Base-by-base conservation (phyloP, 2,113 vertebrate species). In the Phaetusa simplex region DNA sequence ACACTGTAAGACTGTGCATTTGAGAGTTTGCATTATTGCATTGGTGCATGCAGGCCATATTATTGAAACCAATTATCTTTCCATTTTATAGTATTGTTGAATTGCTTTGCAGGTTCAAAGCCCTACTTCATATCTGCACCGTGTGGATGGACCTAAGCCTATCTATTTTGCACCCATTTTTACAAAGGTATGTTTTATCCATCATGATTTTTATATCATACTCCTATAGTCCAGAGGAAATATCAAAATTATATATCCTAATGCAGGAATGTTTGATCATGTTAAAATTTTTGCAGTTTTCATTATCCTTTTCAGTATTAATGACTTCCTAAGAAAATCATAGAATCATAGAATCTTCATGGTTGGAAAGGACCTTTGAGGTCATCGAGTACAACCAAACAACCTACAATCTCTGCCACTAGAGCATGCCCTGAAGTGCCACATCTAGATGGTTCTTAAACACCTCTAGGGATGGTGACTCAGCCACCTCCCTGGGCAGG, bases 101-200 rank as follows among this genome's bases (percentile, higher is more conserved):
- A 84, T 95, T 97, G 26, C 32, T 95, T 96, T 98, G 27, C 96
- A 99, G 99, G 97, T 98, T 95, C 99, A 99, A 97, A 99, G 99
- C 87, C 99, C 99, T 18, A 98, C 99, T 93, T 98, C 98, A 1
- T 98, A 98, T 42, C 93, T 99, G 47, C 98, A 97, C 59, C 96
- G 94, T 52, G 95, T 96, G 34, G 99, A 99, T 93, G 98, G 97
- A 88, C 58, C 97, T 56, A 80, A 97, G 27, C 53, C 96, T 47
- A 71, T 47, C 34, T 98, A 93, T 93, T 98, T 98, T 38, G 96
- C 98, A 79, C 99, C 99, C 65, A 49, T 98, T 49, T 99, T 99
- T 88, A 99, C 99, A 61, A 99, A 99, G 98, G 99, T 99, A 93
- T 94, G 91, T 66, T 97, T 96, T 95, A 96, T 95, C 76, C 50